Conservation (phyloP, 1,140 invertebrate species). For the Macrobrachium nipponense region DNA sequence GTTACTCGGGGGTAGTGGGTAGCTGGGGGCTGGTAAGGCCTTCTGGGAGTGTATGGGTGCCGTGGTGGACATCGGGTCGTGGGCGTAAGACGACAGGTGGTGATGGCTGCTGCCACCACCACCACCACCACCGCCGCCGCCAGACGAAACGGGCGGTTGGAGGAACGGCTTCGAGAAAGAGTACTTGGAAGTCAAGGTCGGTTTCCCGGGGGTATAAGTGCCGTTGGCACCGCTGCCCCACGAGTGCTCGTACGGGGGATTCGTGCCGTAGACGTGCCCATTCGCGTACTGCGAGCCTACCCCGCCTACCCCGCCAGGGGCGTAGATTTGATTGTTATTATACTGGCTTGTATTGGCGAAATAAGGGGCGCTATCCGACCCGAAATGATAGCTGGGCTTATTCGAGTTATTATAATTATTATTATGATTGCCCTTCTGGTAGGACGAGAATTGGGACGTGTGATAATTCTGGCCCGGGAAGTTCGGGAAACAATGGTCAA, state of each 20-base stretch:
- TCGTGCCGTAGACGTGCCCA: background rate
- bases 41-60: slow-evolving; percentile 6
- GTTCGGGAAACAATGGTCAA: too few relatives aligned
- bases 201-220: too few relatives aligned
- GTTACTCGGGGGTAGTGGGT: slow-evolving; percentile 21
- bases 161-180: background rate
- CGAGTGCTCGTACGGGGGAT: background rate
- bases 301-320: too few relatives aligned
- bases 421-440: too few relatives aligned
- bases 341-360: too few relatives aligned
- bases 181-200: background rate
- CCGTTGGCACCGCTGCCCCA: too few relatives aligned
- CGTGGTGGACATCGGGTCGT: slow-evolving; percentile 4
- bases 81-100: slow-evolving; percentile 44
- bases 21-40: background rate
- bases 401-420: too few relatives aligned
- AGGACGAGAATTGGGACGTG: too few relatives aligned
- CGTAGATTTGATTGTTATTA: too few relatives aligned
- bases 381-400: too few relatives aligned
- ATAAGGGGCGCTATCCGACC: too few relatives aligned
- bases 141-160: background rate
- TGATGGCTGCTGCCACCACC: slow-evolving; percentile 9
- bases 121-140: slow-evolving; percentile 7
- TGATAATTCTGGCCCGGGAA: too few relatives aligned
- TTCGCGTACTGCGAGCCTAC: background rate